Evolutionary conservation across 2,888 invertebrate genomes (phyloP).

Genomic region (Leptodirus hochenwartii): DNA sequence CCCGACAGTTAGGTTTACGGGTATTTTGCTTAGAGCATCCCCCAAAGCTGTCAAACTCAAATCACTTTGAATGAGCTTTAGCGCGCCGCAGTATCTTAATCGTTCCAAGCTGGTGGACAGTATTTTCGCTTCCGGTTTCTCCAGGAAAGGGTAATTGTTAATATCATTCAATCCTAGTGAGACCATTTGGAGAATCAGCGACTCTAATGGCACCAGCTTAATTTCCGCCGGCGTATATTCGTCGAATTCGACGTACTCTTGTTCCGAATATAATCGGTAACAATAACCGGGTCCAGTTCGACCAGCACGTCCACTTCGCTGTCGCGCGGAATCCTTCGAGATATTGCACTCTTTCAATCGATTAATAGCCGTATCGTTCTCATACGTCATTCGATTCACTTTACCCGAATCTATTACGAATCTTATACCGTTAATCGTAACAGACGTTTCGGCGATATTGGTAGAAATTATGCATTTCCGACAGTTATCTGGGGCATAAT

Average conservation of each 20-base stretch:
- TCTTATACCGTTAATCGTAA: constrained; percentile 94
- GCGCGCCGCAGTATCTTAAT: constrained; percentile 67
- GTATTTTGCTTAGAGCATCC: constrained; percentile 68
- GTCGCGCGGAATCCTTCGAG: constrained; percentile 94
- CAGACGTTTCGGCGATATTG: constrained; percentile 96
- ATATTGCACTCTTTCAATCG: constrained; percentile 88
- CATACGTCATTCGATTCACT: constrained; percentile 93
- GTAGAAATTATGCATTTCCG: constrained; percentile 95
- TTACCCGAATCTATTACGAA: constrained; percentile 94
- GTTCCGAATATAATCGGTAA: constrained; percentile 73
- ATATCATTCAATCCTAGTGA: constrained; percentile 85
- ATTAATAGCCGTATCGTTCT: constrained; percentile 78
- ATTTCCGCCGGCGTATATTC: constrained; percentile 85
- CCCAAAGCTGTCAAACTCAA: constrained; percentile 61
- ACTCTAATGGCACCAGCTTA: constrained; percentile 83
- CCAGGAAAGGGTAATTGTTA: constrained; percentile 84
- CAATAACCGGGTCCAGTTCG: constrained; percentile 91
- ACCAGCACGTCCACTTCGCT: constrained; percentile 89
- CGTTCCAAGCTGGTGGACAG: constrained; percentile 75
- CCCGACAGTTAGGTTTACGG: constrained; percentile 87
- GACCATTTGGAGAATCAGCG: constrained; percentile 80
- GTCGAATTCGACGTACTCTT: constrained; percentile 61
- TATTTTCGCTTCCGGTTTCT: constrained; percentile 69
- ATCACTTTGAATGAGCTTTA: constrained; percentile 53
- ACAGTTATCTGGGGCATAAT: constrained; percentile 84